Base-by-base conservation (phyloP, 2,888 invertebrate species). In the Acheta domesticus region DNA sequence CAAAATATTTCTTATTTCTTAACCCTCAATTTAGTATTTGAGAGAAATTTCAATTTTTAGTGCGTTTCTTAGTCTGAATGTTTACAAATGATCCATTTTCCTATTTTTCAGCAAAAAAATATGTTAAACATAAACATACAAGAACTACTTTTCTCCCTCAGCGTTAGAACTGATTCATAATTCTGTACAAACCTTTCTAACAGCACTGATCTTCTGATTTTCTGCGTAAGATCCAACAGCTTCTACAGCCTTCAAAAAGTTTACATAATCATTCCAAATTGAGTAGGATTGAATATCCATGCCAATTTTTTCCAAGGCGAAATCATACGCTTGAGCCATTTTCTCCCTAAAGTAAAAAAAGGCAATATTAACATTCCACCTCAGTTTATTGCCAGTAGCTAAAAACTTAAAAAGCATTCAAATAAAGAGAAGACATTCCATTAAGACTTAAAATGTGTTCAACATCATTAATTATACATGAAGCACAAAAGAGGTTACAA, bases 311-410 rank as follows among this genome's bases (percentile, higher is more conserved):
- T 99, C 99, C 82, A 99, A 88, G 0, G 99, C 99, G 88, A 99
- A 99, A 87, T 99, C 99, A 87, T 99, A 99, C 0, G 99, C 99
- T 87, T 99, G 98, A 0, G 99, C 99, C 95, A 99, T 96, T 89
- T 98, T 99, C 87, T 99, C 99, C 86, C 99, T 98, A 86, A 23
- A 86, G 86, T 86, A 86, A 83, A 83, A 49, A 80, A 81, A 49
- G 21, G 1, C 23, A 79, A 50, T 14, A 80, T 77, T 74, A 74
- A 50, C 5, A 8, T 8, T 36, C 5, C 8, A 36, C 36, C 36
- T 8, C 8, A 14, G 19, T 19, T 19, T 75, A n/a, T 19, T 79
- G 19, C 21, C n/a, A 75, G 75, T 74, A 23, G 76, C 19, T 76
- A 23, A 21, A 62, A 48, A 21, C 20, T 50, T 74, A 36, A 36